These are phyloP conservation scores for Thymelicus acteon DNA, from an alignment of 2,888 invertebrate species.

Conservation along the genomic window DNA sequence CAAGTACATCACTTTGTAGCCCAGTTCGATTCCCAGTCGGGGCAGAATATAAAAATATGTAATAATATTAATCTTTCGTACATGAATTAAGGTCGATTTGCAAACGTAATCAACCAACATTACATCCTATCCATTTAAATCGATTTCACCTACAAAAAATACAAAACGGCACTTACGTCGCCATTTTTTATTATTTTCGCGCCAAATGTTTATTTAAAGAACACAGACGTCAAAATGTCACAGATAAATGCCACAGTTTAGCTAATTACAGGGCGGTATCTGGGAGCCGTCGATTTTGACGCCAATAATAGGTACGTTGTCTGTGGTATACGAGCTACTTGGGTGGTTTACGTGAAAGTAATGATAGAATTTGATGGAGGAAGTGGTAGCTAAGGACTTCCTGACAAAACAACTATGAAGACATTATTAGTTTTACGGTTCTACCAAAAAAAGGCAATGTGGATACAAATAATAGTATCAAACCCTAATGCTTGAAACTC, in stretches of 20 bases:
- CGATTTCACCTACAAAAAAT: too few relatives aligned
- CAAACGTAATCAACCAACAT: too few relatives aligned
- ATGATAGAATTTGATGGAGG: conserved; percentile 29
- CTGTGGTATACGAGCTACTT: conserved; percentile 44
- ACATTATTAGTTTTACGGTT: too few relatives aligned
- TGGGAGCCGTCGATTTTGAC: conserved; percentile 67
- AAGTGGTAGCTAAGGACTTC: conserved; percentile 17
- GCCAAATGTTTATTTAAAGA: conserved; percentile 42
- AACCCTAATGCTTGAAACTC: too few relatives aligned
- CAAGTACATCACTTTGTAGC: too few relatives aligned
- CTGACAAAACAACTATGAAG: background rate
- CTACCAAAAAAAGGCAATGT: too few relatives aligned
- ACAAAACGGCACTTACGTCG: background rate
- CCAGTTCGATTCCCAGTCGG: too few relatives aligned
- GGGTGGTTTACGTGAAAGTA: conserved; percentile 53
- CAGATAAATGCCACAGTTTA: conserved; percentile 61
- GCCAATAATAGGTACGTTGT: conserved; percentile 45
- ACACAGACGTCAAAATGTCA: conserved; percentile 48
- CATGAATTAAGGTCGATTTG: too few relatives aligned
- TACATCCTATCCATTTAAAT: too few relatives aligned
- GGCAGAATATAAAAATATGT: too few relatives aligned
- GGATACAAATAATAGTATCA: too few relatives aligned
- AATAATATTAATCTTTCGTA: too few relatives aligned
- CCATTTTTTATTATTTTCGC: conserved; percentile 36
- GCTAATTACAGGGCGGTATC: conserved; percentile 72